Evolutionary conservation across 2,113 vertebrate genomes (phyloP).

Genomic region (Eclectus roratus): DNA sequence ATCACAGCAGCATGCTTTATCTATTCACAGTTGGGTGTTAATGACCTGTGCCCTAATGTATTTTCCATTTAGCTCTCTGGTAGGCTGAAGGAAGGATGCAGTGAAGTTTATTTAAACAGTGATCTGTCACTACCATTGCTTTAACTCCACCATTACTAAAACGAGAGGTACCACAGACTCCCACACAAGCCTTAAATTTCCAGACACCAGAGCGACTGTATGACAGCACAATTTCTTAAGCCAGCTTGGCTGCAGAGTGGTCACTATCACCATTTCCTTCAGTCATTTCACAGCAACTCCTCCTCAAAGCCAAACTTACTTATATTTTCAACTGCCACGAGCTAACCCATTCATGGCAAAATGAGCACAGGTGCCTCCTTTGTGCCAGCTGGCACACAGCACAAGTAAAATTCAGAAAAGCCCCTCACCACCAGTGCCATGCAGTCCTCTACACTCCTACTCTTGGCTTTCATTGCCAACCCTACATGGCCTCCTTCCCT

Average conservation of each 20-base stretch:
- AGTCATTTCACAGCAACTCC: background rate
- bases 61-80: background rate
- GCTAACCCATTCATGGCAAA: background rate
- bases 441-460: accelerated
- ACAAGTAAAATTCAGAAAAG: background rate
- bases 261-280: background rate
- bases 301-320: background rate
- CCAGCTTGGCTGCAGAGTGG: background rate
- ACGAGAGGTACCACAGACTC: accelerated
- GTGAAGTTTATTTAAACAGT: background rate
- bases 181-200: background rate
- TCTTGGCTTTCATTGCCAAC: background rate
- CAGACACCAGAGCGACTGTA: background rate
- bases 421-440: background rate
- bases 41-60: no score
- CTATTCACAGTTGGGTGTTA: background rate
- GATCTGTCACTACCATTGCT: background rate
- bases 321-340: background rate
- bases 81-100: background rate
- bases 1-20: background rate
- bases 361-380: background rate
- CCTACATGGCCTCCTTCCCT: accelerated
- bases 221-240: background rate
- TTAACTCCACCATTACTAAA: background rate
- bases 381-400: background rate